These are phyloP conservation scores for Anguilla japonica DNA, from an alignment of 2,113 vertebrate genomes.

Conservation along the genomic window DNA sequence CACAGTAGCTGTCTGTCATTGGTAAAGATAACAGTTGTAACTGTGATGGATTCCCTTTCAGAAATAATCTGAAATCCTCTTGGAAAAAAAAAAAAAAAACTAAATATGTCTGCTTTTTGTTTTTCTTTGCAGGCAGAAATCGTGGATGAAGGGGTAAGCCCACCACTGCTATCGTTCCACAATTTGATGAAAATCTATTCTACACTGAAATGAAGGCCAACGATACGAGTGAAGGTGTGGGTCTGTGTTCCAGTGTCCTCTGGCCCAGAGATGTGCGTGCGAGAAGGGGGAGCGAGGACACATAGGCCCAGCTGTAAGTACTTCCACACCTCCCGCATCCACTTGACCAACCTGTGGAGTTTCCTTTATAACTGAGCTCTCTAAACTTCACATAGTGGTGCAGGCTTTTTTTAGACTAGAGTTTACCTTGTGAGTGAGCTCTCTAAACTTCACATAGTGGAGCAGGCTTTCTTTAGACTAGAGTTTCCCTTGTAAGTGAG, in stretches of 20 bases:
- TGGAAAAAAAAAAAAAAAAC: too few species aligned
- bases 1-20: neutral
- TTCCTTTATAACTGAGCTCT: too few species aligned
- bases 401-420: too few species aligned
- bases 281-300: slow-evolving; percentile 84
- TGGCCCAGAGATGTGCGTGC: slow-evolving; percentile 75
- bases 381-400: too few species aligned
- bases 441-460: too few species aligned
- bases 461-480: too few species aligned
- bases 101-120: slow-evolving; percentile 31
- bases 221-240: neutral
- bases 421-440: too few species aligned
- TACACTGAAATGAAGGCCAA: neutral
- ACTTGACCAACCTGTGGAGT: slow-evolving; percentile 5
- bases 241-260: slow-evolving; percentile 72
- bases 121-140: slow-evolving; percentile 73
- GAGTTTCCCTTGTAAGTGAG: too few species aligned
- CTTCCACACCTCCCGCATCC: slow-evolving; percentile 16
- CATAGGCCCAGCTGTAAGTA: slow-evolving; percentile 81
- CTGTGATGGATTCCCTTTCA: neutral
- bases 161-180: neutral
- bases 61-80: neutral
- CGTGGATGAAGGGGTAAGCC: slow-evolving; percentile 80
- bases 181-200: neutral
- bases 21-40: neutral